Evolutionary conservation across 2,797 vertebrate genomes (phyloP).

Genomic region (Coranthus polyacanthus): DNA sequence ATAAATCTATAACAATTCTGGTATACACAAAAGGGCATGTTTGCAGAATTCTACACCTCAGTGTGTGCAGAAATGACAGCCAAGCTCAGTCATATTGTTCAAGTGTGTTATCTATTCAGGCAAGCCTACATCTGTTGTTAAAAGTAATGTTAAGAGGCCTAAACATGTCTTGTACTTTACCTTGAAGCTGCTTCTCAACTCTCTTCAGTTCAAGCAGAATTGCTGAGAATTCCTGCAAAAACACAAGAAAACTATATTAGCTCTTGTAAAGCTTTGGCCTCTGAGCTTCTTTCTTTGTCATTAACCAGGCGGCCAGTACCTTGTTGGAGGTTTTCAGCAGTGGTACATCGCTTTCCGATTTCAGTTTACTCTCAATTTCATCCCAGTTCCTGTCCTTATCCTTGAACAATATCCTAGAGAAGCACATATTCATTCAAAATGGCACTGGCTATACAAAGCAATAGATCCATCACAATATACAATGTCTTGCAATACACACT

Average conservation of each 20-base stretch:
- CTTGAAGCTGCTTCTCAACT: slow-evolving; percentile 97
- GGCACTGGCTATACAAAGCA: background rate
- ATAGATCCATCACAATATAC: background rate
- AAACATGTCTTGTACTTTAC: slow-evolving; percentile 73
- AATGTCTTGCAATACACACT: background rate
- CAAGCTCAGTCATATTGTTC: background rate
- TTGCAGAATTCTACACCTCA: too few relatives aligned
- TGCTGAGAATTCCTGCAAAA: slow-evolving; percentile 93
- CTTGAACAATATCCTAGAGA: slow-evolving; percentile 95
- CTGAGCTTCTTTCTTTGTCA: background rate
- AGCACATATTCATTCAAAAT: slow-evolving; percentile 1
- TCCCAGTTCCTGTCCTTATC: slow-evolving; percentile 99
- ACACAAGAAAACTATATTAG: slow-evolving; percentile 1
- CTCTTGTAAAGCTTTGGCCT: background rate
- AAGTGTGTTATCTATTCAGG: background rate
- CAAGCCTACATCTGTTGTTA: background rate
- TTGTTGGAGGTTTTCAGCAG: slow-evolving; percentile 97
- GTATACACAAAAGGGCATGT: too few relatives aligned
- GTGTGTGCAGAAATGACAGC: too few relatives aligned
- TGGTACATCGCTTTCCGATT: slow-evolving; percentile 92
- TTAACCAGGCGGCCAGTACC: slow-evolving; percentile 79
- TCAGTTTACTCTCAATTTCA: slow-evolving; percentile 95
- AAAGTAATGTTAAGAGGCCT: background rate
- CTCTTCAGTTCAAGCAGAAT: slow-evolving; percentile 95
- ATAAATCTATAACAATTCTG: too few relatives aligned